Conservation (phyloP, 2,888 invertebrate species). For the Hipparchia semele region DNA sequence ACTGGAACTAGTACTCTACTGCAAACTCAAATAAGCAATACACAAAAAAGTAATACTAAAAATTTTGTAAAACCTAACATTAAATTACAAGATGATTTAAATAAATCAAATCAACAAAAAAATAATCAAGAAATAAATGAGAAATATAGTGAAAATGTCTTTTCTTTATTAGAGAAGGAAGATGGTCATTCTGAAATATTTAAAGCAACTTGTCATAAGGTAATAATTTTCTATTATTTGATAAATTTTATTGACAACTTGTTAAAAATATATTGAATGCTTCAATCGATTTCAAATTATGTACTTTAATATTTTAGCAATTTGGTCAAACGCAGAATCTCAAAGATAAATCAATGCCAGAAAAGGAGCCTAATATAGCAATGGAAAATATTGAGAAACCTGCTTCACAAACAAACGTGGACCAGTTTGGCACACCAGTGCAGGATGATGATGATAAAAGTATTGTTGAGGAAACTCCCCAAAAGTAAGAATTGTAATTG, state of each 20-base stretch:
- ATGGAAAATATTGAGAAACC: slow-evolving; percentile 16
- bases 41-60: slow-evolving; percentile 15
- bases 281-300: not conserved
- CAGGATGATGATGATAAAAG: slow-evolving; percentile 64
- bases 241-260: not conserved
- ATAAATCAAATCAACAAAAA: not conserved
- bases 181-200: slow-evolving; percentile 35
- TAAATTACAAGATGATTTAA: slow-evolving; percentile 18
- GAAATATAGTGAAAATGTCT: slow-evolving; percentile 70
- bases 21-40: slow-evolving; percentile 17
- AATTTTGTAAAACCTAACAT: not conserved
- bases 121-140: slow-evolving; percentile 34
- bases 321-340: not conserved
- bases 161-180: slow-evolving; percentile 60
- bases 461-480: slow-evolving; percentile 77
- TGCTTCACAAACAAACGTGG: slow-evolving; percentile 35
- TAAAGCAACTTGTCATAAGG: slow-evolving; percentile 26
- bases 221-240: slow-evolving; percentile 13
- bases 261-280: not conserved
- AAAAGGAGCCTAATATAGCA: not conserved
- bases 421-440: slow-evolving; percentile 48
- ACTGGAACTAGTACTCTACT: not conserved
- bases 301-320: not conserved
- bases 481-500: slow-evolving; percentile 60
- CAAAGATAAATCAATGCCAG: not conserved